Percentiles rank a stretch among this genome's conserved stretches.
These are phyloP conservation scores for Hermaeophaga mercurialis DNA, from an alignment of 2,888 invertebrate species.

Conservation along the genomic window DNA sequence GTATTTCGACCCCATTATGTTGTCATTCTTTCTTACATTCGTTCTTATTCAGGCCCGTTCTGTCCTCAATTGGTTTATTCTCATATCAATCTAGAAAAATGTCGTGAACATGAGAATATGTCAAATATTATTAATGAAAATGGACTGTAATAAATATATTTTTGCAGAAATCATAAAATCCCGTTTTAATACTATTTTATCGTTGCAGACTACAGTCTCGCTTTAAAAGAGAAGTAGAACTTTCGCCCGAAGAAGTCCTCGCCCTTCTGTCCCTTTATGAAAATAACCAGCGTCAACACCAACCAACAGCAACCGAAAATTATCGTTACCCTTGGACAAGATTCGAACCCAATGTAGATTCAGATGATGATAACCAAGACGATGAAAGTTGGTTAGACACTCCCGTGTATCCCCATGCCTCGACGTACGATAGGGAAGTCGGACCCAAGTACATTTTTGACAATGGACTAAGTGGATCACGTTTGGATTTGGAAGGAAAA, in stretches of 20 bases:
- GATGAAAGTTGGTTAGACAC: constrained; percentile 65
- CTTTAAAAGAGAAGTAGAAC: constrained; percentile 65
- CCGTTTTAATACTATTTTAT: not conserved
- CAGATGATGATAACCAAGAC: constrained; percentile 62
- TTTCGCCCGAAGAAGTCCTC: constrained; percentile 67
- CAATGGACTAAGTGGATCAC: constrained; percentile 36
- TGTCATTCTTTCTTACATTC: too few species aligned
- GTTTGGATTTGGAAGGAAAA: constrained; percentile 43
- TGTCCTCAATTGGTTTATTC: too few species aligned
- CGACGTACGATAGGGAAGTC: constrained; percentile 54
- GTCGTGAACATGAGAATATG: too few species aligned
- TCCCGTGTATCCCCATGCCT: constrained; percentile 60
- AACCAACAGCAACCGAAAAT: constrained; percentile 23
- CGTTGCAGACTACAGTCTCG: constrained; percentile 53
- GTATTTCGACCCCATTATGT: too few species aligned
- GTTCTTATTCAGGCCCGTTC: too few species aligned
- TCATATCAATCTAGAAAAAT: too few species aligned
- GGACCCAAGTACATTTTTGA: constrained; percentile 46
- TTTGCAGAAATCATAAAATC: too few species aligned
- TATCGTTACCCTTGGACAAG: constrained; percentile 59
- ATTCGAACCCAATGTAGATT: constrained; percentile 59
- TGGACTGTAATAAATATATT: too few species aligned
- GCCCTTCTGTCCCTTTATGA: constrained; percentile 67
- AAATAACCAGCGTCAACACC: constrained; percentile 59
- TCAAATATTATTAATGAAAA: too few species aligned